phyloP scores from a whole-genome alignment of 2,797 vertebrate species.

The Crocodylus rhombifer region DNA sequence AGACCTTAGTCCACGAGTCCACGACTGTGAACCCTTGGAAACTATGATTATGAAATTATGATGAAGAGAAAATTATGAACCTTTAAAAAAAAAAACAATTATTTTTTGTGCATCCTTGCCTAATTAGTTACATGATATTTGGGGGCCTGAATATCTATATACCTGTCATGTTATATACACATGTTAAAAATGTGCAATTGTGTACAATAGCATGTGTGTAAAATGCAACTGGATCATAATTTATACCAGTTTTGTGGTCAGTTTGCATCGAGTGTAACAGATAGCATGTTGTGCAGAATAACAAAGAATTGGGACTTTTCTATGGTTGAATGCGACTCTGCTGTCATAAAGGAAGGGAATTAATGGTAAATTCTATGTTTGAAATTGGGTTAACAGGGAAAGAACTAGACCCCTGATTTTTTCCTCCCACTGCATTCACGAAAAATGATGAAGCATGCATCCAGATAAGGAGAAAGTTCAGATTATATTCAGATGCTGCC shows the following conservation, averaged over 20 bases:
- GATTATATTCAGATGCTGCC: slow-evolving; percentile 43
- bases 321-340: not conserved
- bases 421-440: slow-evolving; percentile 30
- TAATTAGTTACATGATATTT: not conserved
- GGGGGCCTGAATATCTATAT: not conserved
- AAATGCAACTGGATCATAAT: accelerated
- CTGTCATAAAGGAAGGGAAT: not conserved
- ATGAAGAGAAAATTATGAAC: not conserved
- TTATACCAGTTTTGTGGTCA: not conserved
- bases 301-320: not conserved
- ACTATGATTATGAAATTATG: not conserved
- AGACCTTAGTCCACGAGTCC: not conserved
- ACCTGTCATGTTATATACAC: not conserved
- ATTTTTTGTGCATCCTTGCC: not conserved
- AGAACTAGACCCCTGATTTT: not conserved
- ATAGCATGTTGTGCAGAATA: not conserved
- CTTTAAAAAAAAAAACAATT: not conserved
- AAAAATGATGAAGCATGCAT: slow-evolving; percentile 39
- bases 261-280: not conserved
- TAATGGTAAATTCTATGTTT: not conserved
- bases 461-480: slow-evolving; percentile 56
- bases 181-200: not conserved
- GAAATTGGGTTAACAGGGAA: not conserved
- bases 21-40: not conserved
- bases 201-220: not conserved